Conservation (phyloP, 2,888 invertebrate genomes). For the Tryphoninae sp. region DNA sequence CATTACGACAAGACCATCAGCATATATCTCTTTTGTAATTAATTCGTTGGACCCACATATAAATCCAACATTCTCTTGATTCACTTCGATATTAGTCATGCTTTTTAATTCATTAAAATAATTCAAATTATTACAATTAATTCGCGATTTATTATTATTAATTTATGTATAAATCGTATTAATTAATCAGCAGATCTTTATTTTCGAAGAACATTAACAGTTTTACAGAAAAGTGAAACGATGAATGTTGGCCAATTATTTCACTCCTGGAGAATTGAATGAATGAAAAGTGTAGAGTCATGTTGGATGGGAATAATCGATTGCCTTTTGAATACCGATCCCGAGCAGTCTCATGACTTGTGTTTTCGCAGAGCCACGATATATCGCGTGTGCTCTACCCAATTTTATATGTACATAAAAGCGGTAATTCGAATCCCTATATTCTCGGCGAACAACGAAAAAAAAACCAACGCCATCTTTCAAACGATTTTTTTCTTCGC, state of each 20-base stretch:
- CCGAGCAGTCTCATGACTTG: conserved; percentile 21
- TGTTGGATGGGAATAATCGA: conserved; percentile 22
- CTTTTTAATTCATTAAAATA: background rate
- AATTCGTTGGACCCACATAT: conserved; percentile 49
- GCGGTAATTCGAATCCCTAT: conserved; percentile 10
- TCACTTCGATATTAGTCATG: background rate
- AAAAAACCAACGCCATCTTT: conserved; percentile 18
- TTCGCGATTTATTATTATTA: background rate
- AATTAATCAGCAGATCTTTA: background rate
- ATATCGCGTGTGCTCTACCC: conserved; percentile 33
- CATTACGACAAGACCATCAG: conserved; percentile 65
- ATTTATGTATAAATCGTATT: no score
- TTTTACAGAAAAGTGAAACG: background rate
- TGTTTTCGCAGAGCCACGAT: conserved; percentile 30
- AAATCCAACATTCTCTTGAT: background rate
- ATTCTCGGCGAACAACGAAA: conserved; percentile 12
- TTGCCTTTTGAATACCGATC: background rate
- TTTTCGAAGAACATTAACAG: no score
- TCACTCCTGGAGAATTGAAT: background rate
- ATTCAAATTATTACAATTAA: conserved; percentile 1
- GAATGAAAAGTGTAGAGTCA: conserved; percentile 15
- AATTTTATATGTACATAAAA: background rate
- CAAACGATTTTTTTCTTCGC: conserved; percentile 20
- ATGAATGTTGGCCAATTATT: background rate
- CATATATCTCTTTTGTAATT: conserved; percentile 57